A percentile compares a stretch with the other conserved stretches of the same genome.
Evolutionary conservation across 2,113 vertebrate species (phyloP).

Genomic region (Ibidorhyncha struthersii): DNA sequence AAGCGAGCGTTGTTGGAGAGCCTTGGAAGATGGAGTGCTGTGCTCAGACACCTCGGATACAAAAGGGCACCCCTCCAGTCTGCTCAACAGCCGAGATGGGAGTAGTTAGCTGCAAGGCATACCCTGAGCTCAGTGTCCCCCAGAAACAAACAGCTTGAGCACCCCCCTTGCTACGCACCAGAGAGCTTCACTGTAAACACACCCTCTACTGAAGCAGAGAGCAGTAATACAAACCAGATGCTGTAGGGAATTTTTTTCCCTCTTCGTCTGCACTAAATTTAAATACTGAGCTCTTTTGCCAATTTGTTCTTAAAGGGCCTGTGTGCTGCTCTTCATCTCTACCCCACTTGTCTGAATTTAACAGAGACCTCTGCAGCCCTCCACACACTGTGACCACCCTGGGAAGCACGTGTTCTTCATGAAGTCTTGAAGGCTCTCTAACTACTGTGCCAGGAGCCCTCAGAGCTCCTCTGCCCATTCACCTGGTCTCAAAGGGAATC

Average conservation of each 20-base stretch:
- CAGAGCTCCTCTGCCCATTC: neutral
- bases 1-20: neutral
- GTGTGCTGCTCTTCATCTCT: neutral
- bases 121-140: neutral
- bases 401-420: rapidly evolving
- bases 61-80: rapidly evolving
- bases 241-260: slow-evolving; percentile 57
- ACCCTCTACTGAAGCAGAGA: slow-evolving; percentile 55
- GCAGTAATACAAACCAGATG: slow-evolving; percentile 79
- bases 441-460: neutral
- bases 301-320: slow-evolving; percentile 71
- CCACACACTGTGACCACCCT: rapidly evolving
- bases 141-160: neutral
- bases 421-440: neutral
- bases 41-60: neutral
- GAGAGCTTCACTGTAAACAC: slow-evolving; percentile 67
- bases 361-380: neutral
- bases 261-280: slow-evolving; percentile 71
- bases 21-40: neutral
- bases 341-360: neutral
- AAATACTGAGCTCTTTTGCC: slow-evolving; percentile 69
- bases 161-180: rapidly evolving
- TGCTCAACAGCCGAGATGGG: neutral
- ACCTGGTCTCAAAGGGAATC: neutral
- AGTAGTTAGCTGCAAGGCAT: neutral